Conservation (phyloP, 2,888 invertebrate genomes). For the Cetonia aurata region DNA sequence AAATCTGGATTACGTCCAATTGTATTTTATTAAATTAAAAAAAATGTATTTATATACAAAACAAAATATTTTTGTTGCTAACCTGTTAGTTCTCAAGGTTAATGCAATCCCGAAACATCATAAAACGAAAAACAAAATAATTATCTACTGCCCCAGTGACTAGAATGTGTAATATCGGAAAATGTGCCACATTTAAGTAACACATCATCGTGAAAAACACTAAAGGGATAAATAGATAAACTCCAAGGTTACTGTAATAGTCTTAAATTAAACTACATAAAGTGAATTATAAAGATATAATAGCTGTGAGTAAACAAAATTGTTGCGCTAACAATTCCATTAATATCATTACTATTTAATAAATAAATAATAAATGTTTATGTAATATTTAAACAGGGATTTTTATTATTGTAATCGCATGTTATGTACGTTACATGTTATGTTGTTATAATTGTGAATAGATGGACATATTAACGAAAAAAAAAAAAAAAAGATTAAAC, state of each 20-base stretch:
- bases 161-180: too few species aligned
- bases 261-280: slow-evolving; percentile 32
- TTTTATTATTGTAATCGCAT: slow-evolving; percentile 18
- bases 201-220: background rate
- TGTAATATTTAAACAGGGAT: slow-evolving; percentile 33
- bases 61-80: slow-evolving; percentile 19
- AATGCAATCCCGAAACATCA: background rate
- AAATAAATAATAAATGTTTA: slow-evolving; percentile 35
- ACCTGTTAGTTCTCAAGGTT: slow-evolving; percentile 17
- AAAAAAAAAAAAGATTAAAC: too few species aligned
- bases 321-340: slow-evolving; percentile 35
- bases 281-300: slow-evolving; percentile 38
- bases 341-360: slow-evolving; percentile 36
- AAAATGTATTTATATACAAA: slow-evolving; percentile 32
- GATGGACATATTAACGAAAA: background rate
- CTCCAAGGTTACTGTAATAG: slow-evolving; percentile 24
- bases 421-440: slow-evolving; percentile 1
- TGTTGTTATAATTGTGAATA: background rate
- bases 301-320: slow-evolving; percentile 30
- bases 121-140: too few species aligned
- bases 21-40: slow-evolving; percentile 36
- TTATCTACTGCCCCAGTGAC: too few species aligned
- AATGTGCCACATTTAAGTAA: background rate
- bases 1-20: slow-evolving; percentile 31
- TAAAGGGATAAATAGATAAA: slow-evolving; percentile 34